A percentile compares a stretch with the other conserved stretches of the same genome.
phyloP scores from a whole-genome alignment of 2,113 vertebrate genomes.

The Takifugu bimaculatus region DNA sequence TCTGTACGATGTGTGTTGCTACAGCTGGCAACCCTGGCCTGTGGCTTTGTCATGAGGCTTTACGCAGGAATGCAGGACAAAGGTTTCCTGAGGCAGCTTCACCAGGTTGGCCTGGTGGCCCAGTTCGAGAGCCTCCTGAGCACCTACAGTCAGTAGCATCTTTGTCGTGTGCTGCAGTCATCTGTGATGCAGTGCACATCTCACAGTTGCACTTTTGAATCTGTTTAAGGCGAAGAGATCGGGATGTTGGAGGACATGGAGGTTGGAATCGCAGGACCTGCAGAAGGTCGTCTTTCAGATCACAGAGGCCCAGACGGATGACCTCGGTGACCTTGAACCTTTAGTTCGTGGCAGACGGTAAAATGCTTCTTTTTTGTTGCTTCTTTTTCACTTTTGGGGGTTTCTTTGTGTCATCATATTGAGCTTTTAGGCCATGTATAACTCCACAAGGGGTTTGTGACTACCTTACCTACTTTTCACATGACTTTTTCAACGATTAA shows the following conservation, averaged over 20 bases:
- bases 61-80: slow-evolving; percentile 88
- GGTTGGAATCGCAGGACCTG: slow-evolving; percentile 91
- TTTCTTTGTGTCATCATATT: not conserved
- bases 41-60: slow-evolving; percentile 90
- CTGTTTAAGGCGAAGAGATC: slow-evolving; percentile 87
- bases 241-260: slow-evolving; percentile 99
- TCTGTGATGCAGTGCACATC: too few relatives aligned
- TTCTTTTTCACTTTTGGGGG: not conserved
- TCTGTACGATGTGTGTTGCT: slow-evolving; percentile 2
- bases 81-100: slow-evolving; percentile 88
- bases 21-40: slow-evolving; percentile 89
- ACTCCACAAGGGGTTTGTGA: too few relatives aligned
- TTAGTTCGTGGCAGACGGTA: slow-evolving; percentile 90
- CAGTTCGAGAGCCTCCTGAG: slow-evolving; percentile 98
- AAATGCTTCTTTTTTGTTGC: slow-evolving; percentile 41
- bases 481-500: too few relatives aligned
- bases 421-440: not conserved
- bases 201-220: not conserved
- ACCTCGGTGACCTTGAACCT: slow-evolving; percentile 81
- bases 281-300: slow-evolving; percentile 91
- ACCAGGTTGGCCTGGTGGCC: slow-evolving; percentile 86
- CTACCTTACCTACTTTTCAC: too few relatives aligned
- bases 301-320: slow-evolving; percentile 84
- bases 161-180: too few relatives aligned
- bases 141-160: slow-evolving; percentile 87